A percentile compares a stretch with the other conserved stretches of the same genome.
Conservation (phyloP, 1,140 invertebrate species). For the Aphelenchoides fujianensis region DNA sequence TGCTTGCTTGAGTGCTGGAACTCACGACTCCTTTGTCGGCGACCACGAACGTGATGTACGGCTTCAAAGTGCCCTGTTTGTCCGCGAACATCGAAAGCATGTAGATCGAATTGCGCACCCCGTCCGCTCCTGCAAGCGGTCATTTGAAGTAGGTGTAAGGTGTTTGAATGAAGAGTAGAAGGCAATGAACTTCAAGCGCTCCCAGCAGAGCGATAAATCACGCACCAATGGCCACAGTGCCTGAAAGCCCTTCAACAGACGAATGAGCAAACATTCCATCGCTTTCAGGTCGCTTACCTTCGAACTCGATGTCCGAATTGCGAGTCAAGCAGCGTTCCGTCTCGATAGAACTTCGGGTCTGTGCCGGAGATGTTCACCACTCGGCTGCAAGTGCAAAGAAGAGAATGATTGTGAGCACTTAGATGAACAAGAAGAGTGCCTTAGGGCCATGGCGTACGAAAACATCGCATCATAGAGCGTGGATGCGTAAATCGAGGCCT, state of each 20-base stretch:
- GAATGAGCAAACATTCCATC: too few species aligned
- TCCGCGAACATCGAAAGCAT: conserved; percentile 28
- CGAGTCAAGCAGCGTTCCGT: conserved; percentile 13
- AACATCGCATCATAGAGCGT: conserved; percentile 28
- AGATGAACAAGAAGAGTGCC: too few species aligned
- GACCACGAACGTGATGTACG: conserved; percentile 20
- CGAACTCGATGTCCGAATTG: not conserved
- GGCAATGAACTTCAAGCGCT: too few species aligned
- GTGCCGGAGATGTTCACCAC: conserved; percentile 21
- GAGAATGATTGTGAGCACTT: too few species aligned
- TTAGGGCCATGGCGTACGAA: conserved; percentile 14
- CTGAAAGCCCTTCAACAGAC: conserved; percentile 11
- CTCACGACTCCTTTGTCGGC: conserved; percentile 21
- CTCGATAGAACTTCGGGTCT: conserved; percentile 15
- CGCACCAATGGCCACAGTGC: conserved; percentile 27
- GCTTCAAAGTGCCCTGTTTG: conserved; percentile 21
- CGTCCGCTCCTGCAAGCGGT: too few species aligned
- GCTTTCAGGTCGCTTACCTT: not conserved
- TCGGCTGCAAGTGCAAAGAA: not conserved
- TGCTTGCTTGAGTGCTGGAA: not conserved
- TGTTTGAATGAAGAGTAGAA: too few species aligned
- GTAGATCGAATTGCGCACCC: conserved; percentile 23
- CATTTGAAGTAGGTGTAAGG: too few species aligned
- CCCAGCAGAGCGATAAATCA: too few species aligned
- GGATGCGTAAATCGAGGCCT: conserved; percentile 22